Conservation (phyloP, 1,140 invertebrate species). For the Lordiphosa collinella region DNA sequence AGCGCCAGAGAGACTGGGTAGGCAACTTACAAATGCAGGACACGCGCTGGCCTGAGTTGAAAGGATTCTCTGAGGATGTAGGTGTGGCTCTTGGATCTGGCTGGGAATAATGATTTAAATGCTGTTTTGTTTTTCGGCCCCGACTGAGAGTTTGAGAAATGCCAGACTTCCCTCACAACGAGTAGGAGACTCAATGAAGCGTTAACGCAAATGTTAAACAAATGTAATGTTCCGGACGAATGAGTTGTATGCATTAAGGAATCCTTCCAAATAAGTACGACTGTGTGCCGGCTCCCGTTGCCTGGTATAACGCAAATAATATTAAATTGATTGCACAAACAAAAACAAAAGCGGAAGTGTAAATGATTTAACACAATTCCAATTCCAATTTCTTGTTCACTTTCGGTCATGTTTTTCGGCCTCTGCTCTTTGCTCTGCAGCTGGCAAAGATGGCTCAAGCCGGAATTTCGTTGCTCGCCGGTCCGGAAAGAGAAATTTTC, state of each 20-base stretch:
- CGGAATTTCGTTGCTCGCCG: constrained; percentile 41
- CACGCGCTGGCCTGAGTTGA: constrained; percentile 61
- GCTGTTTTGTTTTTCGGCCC: constrained; percentile 37
- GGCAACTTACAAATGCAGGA: constrained; percentile 59
- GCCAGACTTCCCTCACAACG: constrained; percentile 31
- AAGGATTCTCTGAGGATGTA: constrained; percentile 54
- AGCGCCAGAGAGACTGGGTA: constrained; percentile 5
- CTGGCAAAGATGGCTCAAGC: constrained; percentile 12
- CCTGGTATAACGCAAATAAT: constrained; percentile 69
- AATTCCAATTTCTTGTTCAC: constrained; percentile 43
- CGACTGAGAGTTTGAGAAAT: constrained; percentile 43
- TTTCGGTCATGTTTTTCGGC: constrained; percentile 46
- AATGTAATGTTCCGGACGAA: constrained; percentile 77
- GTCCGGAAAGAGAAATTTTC: constrained; percentile 58
- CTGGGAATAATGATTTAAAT: constrained; percentile 72
- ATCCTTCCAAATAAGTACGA: too few relatives aligned
- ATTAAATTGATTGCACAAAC: constrained; percentile 77
- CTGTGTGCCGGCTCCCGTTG: constrained; percentile 5
- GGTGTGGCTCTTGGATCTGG: constrained; percentile 26
- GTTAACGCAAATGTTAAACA: constrained; percentile 76
- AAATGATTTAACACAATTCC: constrained; percentile 75
- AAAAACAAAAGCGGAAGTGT: constrained; percentile 71
- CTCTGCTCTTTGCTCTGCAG: constrained; percentile 15
- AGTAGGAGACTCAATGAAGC: constrained; percentile 62
- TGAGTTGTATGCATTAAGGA: constrained; percentile 51